A percentile compares a stretch with the other conserved stretches of the same genome.
These are phyloP conservation scores for Protonibea diacanthus DNA, from an alignment of 2,797 vertebrate genomes.

Conservation along the genomic window DNA sequence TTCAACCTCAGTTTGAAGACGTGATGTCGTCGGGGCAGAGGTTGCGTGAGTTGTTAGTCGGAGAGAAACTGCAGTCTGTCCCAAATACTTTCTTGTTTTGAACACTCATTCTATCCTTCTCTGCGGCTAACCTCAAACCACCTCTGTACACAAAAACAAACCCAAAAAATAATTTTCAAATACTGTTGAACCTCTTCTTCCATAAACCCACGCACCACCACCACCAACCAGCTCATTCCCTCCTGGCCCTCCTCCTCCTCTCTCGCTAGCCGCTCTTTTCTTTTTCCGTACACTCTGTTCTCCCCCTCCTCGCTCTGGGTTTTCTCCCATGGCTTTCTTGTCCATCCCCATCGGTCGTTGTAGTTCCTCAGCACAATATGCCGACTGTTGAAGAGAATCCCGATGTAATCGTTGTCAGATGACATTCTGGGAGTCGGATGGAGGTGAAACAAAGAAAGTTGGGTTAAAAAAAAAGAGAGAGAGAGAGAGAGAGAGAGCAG, in stretches of 20 bases:
- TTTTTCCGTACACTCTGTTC: conserved; percentile 67
- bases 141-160: conserved; percentile 48
- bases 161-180: conserved; percentile 43
- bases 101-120: conserved; percentile 39
- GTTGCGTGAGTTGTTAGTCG: conserved; percentile 27
- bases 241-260: conserved; percentile 58
- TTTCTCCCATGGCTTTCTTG: conserved; percentile 37
- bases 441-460: conserved; percentile 61
- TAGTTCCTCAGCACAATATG: conserved; percentile 51
- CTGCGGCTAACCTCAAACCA: conserved; percentile 55
- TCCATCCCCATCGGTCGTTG: conserved; percentile 34
- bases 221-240: conserved; percentile 60
- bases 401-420: conserved; percentile 83
- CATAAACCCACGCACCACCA: conserved; percentile 39
- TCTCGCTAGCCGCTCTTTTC: conserved; percentile 24
- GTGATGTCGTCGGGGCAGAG: neutral
- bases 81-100: conserved; percentile 48
- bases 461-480: conserved; percentile 5
- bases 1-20: conserved; percentile 5
- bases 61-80: conserved; percentile 34
- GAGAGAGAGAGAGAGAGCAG: conserved; percentile 3
- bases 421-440: conserved; percentile 59
- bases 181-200: conserved; percentile 54
- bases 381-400: conserved; percentile 63
- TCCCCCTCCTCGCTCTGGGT: conserved; percentile 30